Base-by-base conservation (phyloP, 1,140 invertebrate genomes). In the Drosophila kanapiae region DNA sequence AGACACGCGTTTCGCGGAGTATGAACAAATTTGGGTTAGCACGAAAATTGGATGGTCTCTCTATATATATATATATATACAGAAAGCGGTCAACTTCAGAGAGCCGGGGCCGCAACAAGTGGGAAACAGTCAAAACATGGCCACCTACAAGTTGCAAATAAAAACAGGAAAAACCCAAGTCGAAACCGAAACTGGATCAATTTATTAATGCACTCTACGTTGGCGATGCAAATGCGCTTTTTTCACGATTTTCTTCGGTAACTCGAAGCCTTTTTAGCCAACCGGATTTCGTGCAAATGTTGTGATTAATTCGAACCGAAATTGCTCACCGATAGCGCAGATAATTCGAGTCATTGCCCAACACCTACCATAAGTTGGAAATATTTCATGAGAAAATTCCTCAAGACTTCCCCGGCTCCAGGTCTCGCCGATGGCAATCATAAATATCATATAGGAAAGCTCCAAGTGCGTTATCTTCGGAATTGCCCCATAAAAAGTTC, bases 151-250 rank as follows among this genome's bases (percentile, higher is more conserved):
- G 72, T 43, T 67, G 70, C n/a, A 75, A 64, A 54, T 54, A 45
- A 23, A 54, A 56, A 65, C 9, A n/a, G 38, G 38, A 43, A 51
- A 64, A 45, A 18, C 27, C 37, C 49, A 58, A 23, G 38, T 16
- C 33, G 43, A 27, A 51, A 38, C 16, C 27, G 56, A 38, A 78
- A 78, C 75, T 78, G 53, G 75, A 69, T 78, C 61, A 59, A 78
- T 78, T 69, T 78, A 78, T 78, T 68, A 78, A 78, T 51, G 69
- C 45, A 72, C 45, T 72, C 51, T 72, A 67, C 67, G 69, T 72
- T 72, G 69, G 69, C 69, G 69, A 72, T 68, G 67, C 48, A 70
- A 70, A 45, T 70, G 67, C 67, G 51, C 43, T 51, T 72, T 72
- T 72, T 72, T 38, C 72, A 57, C 71, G 51, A 76, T 69, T 77